Evolutionary conservation across 64 coral and sea anemone species (phyloP).

Genomic region (Dendrophyllia cribrosa): DNA sequence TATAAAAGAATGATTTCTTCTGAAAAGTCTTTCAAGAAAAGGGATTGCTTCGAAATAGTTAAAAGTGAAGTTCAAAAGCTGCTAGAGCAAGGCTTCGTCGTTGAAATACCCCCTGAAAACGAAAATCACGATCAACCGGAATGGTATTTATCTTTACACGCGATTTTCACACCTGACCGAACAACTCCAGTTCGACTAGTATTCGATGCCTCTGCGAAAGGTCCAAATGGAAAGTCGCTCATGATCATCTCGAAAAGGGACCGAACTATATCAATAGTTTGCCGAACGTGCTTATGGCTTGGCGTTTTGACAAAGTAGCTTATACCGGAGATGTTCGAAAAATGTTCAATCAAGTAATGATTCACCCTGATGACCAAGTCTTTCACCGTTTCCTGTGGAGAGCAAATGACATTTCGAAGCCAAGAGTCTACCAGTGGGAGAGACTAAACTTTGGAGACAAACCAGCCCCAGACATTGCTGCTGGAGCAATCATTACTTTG

Average conservation of each 20-base stretch:
- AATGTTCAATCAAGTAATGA: conserved; percentile 38
- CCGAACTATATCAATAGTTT: conserved; percentile 59
- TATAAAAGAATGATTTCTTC: no score
- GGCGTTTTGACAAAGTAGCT: conserved; percentile 28
- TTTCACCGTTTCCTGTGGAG: no score
- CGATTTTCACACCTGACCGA: conserved; percentile 30
- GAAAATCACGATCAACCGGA: not conserved
- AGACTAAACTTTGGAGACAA: conserved; percentile 61
- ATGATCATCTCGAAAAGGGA: conserved; percentile 49
- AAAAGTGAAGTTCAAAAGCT: conserved; percentile 46
- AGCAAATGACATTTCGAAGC: not conserved
- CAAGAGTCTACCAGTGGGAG: conserved; percentile 47
- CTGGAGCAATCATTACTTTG: conserved; percentile 5
- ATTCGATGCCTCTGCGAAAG: conserved; percentile 31
- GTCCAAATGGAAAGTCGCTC: conserved; percentile 17
- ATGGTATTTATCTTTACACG: conserved; percentile 1
- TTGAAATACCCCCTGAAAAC: conserved; percentile 10
- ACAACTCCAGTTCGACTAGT: not conserved
- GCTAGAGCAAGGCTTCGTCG: not conserved
- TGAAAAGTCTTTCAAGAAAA: conserved; percentile 32
- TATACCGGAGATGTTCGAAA: conserved; percentile 30
- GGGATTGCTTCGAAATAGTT: conserved; percentile 10
- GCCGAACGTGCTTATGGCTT: conserved; percentile 4
- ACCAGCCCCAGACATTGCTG: conserved; percentile 57
- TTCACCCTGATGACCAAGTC: conserved; percentile 51